Conservation (phyloP, 2,888 invertebrate genomes). For the Schrankia costaestrigalis region DNA sequence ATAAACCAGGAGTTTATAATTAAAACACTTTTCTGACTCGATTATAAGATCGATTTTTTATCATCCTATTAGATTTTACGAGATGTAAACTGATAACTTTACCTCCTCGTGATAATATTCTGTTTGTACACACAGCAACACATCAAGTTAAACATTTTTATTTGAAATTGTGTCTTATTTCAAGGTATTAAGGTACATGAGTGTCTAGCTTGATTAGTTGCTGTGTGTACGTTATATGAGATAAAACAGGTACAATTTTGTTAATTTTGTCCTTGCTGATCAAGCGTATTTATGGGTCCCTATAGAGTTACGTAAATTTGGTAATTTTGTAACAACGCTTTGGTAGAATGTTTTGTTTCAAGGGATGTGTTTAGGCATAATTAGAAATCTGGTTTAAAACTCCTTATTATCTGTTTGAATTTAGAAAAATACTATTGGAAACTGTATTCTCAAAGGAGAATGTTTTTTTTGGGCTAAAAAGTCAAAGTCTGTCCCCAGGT, state of each 20-base stretch:
- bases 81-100: constrained; percentile 19
- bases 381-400: no score
- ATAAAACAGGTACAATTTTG: constrained; percentile 24
- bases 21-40: constrained; percentile 15
- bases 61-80: constrained; percentile 23
- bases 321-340: neutral
- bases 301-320: constrained; percentile 8
- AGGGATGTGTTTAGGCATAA: neutral
- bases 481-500: no score
- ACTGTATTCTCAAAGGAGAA: neutral
- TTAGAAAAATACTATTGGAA: neutral
- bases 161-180: no score
- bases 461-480: no score
- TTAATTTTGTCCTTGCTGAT: constrained; percentile 15
- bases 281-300: constrained; percentile 10
- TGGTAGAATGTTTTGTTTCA: constrained; percentile 2
- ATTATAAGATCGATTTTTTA: constrained; percentile 26
- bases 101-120: no score
- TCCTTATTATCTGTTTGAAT: no score
- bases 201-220: no score
- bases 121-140: no score
- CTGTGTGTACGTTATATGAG: constrained; percentile 16
- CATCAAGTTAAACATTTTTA: no score
- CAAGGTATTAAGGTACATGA: no score
- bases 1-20: no score